Conservation (phyloP, 2,888 invertebrate genomes). For the Hedychridium roseum region DNA sequence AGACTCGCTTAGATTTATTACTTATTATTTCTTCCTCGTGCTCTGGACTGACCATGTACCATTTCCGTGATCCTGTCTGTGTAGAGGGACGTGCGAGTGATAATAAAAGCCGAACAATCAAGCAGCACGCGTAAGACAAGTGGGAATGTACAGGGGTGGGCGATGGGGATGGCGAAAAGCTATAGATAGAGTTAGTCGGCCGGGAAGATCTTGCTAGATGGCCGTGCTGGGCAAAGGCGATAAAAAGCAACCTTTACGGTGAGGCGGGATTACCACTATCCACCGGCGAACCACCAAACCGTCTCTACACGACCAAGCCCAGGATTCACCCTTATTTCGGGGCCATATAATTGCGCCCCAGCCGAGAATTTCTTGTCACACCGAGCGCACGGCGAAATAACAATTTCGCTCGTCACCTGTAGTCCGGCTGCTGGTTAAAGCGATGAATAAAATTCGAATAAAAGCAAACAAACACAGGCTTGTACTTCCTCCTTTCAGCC, state of each 20-base stretch:
- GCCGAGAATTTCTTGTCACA: conserved; percentile 42
- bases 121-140: conserved; percentile 42
- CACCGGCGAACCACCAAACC: conserved; percentile 39
- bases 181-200: conserved; percentile 19
- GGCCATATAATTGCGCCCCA: conserved; percentile 48
- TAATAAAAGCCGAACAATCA: conserved; percentile 59
- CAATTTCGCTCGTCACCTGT: too few species aligned
- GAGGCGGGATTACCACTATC: conserved; percentile 56
- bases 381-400: too few species aligned
- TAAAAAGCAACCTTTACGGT: conserved; percentile 59
- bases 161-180: conserved; percentile 11
- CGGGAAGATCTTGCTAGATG: conserved; percentile 31
- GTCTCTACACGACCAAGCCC: conserved; percentile 19
- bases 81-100: conserved; percentile 48
- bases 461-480: too few species aligned
- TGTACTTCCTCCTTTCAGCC: too few species aligned
- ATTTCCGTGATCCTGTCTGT: conserved; percentile 9
- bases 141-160: conserved; percentile 20
- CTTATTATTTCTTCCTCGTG: too few species aligned
- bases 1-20: too few species aligned
- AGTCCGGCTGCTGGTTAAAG: too few species aligned
- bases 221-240: conserved; percentile 39
- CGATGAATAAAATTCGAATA: too few species aligned
- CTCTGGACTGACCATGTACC: too few species aligned
- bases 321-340: conserved; percentile 33